These are phyloP conservation scores for Oligia fasciuncula DNA, from an alignment of 2,888 invertebrate species.

Conservation along the genomic window DNA sequence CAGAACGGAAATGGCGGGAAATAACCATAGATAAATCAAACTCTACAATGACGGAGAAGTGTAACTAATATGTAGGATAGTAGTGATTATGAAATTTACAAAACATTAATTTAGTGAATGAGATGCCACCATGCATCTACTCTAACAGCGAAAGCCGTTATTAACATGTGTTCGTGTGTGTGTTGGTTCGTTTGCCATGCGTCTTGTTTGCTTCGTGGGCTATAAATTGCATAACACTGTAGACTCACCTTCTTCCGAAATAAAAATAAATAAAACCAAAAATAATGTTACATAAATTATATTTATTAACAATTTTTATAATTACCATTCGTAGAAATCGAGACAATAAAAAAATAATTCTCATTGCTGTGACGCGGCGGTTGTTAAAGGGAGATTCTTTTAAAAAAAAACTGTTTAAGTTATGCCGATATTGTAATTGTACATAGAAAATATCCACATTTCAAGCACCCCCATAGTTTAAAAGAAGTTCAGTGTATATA, in stretches of 20 bases:
- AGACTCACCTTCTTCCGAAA: conserved; percentile 79
- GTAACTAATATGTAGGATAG: conserved; percentile 61
- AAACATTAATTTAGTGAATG: conserved; percentile 66
- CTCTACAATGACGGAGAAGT: conserved; percentile 62
- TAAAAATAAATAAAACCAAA: conserved; percentile 82
- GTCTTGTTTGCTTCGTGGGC: conserved; percentile 70
- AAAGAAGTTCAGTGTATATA: conserved; percentile 80
- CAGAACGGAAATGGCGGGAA: conserved; percentile 50
- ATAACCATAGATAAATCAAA: conserved; percentile 54
- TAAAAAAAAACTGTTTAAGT: conserved; percentile 59
- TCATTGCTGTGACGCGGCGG: conserved; percentile 79
- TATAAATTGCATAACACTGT: conserved; percentile 89
- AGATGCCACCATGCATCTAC: conserved; percentile 82
- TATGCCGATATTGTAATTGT: conserved; percentile 71
- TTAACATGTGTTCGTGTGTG: conserved; percentile 61
- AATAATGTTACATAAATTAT: conserved; percentile 86
- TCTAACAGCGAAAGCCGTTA: conserved; percentile 84
- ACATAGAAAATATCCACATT: conserved; percentile 77
- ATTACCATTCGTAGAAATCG: conserved; percentile 80
- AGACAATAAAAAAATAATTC: conserved; percentile 77
- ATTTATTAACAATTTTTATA: conserved; percentile 89
- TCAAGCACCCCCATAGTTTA: conserved; percentile 82
- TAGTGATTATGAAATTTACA: conserved; percentile 69
- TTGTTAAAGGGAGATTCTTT: conserved; percentile 83
- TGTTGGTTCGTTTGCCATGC: conserved; percentile 63